Percentiles rank a stretch among this genome's conserved stretches.
Evolutionary conservation across 2,113 vertebrate genomes (phyloP).

Genomic region (Ctenodactylus gundi): DNA sequence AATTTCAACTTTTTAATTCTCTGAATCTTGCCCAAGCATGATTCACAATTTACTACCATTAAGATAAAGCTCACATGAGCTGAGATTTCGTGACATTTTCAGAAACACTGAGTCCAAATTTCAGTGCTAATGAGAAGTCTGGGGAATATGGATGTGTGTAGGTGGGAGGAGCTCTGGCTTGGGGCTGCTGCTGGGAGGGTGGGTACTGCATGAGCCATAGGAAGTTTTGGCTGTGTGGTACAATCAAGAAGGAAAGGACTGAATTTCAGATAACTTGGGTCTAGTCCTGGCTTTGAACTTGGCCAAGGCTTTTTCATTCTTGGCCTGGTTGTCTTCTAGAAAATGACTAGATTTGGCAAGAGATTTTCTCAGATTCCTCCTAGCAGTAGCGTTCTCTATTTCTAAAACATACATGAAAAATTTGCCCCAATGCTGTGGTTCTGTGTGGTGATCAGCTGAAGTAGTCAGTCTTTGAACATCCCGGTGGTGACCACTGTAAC

Average conservation of each 20-base stretch:
- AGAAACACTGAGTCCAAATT: conserved; percentile 47
- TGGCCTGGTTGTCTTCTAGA: not conserved
- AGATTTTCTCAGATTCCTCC: not conserved
- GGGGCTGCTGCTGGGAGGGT: not conserved
- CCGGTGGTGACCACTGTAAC: not conserved
- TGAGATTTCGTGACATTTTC: conserved; percentile 64
- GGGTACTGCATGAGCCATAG: not conserved
- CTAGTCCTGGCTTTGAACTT: conserved; percentile 52
- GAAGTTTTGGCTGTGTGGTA: not conserved
- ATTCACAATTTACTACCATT: conserved; percentile 58
- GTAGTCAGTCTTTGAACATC: not conserved
- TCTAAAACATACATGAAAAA: not conserved
- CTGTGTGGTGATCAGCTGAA: not conserved
- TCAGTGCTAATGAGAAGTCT: conserved; percentile 61
- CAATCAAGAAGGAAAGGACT: not conserved
- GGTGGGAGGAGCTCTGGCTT: not conserved
- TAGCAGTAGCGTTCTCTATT: not conserved
- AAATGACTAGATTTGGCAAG: conserved; percentile 37
- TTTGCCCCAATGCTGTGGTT: not conserved
- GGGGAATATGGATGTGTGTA: conserved; percentile 38
- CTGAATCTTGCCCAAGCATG: conserved; percentile 39
- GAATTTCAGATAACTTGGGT: conserved; percentile 27
- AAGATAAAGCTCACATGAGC: conserved; percentile 40
- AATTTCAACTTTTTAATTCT: conserved; percentile 51
- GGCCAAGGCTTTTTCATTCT: not conserved